These are phyloP conservation scores for Philopedon plagiatum DNA, from an alignment of 2,888 invertebrate species.

Conservation along the genomic window DNA sequence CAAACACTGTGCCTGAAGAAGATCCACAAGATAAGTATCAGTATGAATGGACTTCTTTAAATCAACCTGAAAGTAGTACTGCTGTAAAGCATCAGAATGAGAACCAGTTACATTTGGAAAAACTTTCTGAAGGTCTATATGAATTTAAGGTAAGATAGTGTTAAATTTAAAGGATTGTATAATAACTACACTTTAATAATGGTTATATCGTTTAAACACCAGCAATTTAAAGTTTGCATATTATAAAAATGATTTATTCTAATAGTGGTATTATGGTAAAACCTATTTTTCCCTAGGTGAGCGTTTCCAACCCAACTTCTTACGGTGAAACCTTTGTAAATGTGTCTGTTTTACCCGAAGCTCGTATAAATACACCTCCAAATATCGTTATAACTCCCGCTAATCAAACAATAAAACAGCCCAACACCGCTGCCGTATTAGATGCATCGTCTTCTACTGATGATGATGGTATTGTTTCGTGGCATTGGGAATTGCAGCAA, in stretches of 20 bases:
- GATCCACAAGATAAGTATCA: slow-evolving; percentile 84
- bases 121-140: slow-evolving; percentile 89
- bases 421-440: slow-evolving; percentile 90
- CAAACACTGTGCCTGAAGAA: slow-evolving; percentile 79
- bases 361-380: slow-evolving; percentile 87
- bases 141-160: slow-evolving; percentile 80
- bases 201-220: no score
- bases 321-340: slow-evolving; percentile 90
- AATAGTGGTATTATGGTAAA: no score
- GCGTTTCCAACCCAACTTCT: slow-evolving; percentile 84
- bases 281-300: slow-evolving; percentile 66
- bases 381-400: slow-evolving; percentile 89
- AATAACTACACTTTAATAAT: no score
- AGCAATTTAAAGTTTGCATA: no score
- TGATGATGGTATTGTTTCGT: slow-evolving; percentile 88
- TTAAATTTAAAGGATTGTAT: no score
- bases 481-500: slow-evolving; percentile 93
- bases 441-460: slow-evolving; percentile 80
- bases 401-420: slow-evolving; percentile 88
- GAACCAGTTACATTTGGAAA: slow-evolving; percentile 85
- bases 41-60: slow-evolving; percentile 90
- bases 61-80: slow-evolving; percentile 83
- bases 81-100: slow-evolving; percentile 88
- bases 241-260: no score
- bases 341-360: slow-evolving; percentile 89